Evolutionary conservation across 2,888 invertebrate genomes (phyloP), one percentile per base, ranked within the genome.

Genomic region (Venustoraphidia nigricollis): DNA sequence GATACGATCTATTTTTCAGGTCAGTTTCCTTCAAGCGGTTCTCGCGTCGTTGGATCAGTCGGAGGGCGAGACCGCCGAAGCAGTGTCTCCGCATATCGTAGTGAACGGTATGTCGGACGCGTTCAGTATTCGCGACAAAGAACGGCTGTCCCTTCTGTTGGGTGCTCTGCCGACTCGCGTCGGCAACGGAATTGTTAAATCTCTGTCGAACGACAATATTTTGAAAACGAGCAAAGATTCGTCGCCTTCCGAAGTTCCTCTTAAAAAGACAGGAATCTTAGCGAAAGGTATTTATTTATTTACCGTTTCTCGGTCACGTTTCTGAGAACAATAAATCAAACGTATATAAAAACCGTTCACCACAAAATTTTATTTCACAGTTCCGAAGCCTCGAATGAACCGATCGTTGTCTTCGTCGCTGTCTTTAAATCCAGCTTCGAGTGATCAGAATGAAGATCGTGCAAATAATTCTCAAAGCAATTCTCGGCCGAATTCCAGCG

Each of bases 11-110:
- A 6, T 27, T 11, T 57, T 56, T 17, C 55, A 69, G 69, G 59
- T 69, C 11, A 55, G 55, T 5, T 67, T 68, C 53, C 55, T 69
- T 10, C 61, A 63, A 41, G 57, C 59, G 9, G 56, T 67, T 10
- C 49, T 38, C 10, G 41, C 40, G 41, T 14, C 41, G 2, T 41
- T 46, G 27, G 46, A 34, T 11, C 47, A 47, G 37, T 44, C 44
- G 1, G 57, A 62, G 41, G 50, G 60, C 1, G 51, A 60, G 0
- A 54, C 54, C 6, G 66, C 66, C 1, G 66, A 69, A 27, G 57
- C 64, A 1, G 70, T 70, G 47, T 72, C 72, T 50, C 57, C 69
- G 43, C 55, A 72, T 46, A 70, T 72, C 34, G 69, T 67, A 57
- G 57, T 72, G 55, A 64, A 68, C 2, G 66, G 62, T 44, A 27